phyloP scores from a whole-genome alignment of 2,888 invertebrate genomes.

The Diploptera punctata region DNA sequence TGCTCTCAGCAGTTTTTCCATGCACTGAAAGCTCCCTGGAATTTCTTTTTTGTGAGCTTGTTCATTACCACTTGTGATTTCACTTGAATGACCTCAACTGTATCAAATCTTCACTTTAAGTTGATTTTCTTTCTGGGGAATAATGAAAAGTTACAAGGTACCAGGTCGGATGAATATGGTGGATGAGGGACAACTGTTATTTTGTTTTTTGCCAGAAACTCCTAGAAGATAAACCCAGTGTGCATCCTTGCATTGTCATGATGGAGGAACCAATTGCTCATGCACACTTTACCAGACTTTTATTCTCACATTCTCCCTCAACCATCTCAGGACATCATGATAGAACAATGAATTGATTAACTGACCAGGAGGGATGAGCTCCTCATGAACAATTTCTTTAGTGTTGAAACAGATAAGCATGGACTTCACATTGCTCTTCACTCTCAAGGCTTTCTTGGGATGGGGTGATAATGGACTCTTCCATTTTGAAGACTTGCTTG shows the following conservation, averaged over 20 bases:
- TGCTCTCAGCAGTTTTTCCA: background rate
- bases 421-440: background rate
- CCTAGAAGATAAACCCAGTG: background rate
- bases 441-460: background rate
- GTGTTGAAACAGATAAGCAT: background rate
- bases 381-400: background rate
- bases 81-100: background rate
- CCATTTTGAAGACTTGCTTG: background rate
- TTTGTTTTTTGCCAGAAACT: background rate
- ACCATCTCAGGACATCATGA: background rate
- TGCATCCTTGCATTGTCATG: background rate
- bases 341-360: background rate
- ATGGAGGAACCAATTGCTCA: background rate
- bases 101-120: background rate
- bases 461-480: background rate
- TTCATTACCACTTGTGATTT: background rate
- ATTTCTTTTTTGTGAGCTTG: background rate
- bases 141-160: background rate
- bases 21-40: background rate
- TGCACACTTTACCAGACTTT: no score
- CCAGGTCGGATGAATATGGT: background rate
- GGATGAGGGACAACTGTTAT: background rate
- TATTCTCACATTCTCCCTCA: background rate
- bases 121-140: background rate
- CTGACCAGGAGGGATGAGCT: background rate